Percentiles rank a stretch among this genome's conserved stretches.
phyloP scores from a whole-genome alignment of 2,888 invertebrate species.

The Tachina lurida region DNA sequence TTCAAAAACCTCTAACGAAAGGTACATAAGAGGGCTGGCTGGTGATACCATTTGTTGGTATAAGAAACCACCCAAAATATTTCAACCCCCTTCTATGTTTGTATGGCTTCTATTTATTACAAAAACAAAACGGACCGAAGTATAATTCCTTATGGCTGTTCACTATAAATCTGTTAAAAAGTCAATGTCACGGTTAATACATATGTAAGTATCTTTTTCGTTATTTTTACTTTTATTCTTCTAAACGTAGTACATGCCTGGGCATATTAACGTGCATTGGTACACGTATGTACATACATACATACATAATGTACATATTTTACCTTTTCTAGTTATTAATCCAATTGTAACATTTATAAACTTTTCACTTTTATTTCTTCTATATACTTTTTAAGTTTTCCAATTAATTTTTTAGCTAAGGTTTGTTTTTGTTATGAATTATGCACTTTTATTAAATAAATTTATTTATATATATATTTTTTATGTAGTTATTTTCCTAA shows the following conservation, averaged over 20 bases:
- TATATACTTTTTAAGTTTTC: neutral
- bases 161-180: constrained; percentile 13
- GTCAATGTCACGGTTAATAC: constrained; percentile 42
- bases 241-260: neutral
- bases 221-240: constrained; percentile 10
- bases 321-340: constrained; percentile 25
- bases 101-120: constrained; percentile 53
- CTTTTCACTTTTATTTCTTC: neutral
- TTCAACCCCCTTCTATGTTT: constrained; percentile 18
- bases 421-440: neutral
- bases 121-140: constrained; percentile 4
- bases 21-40: constrained; percentile 58
- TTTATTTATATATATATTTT: neutral
- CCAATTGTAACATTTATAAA: constrained; percentile 23
- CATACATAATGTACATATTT: constrained; percentile 3
- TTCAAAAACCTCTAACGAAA: constrained; percentile 35
- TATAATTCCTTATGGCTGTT: constrained; percentile 16
- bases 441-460: neutral
- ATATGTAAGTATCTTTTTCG: neutral
- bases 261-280: neutral
- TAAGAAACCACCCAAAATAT: constrained; percentile 42
- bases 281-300: neutral
- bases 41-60: constrained; percentile 55
- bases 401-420: neutral
- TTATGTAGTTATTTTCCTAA: neutral